A percentile compares a stretch with the other conserved stretches of the same genome.
Evolutionary conservation across 2,888 invertebrate genomes (phyloP).

Genomic region (Limulus polyphemus): DNA sequence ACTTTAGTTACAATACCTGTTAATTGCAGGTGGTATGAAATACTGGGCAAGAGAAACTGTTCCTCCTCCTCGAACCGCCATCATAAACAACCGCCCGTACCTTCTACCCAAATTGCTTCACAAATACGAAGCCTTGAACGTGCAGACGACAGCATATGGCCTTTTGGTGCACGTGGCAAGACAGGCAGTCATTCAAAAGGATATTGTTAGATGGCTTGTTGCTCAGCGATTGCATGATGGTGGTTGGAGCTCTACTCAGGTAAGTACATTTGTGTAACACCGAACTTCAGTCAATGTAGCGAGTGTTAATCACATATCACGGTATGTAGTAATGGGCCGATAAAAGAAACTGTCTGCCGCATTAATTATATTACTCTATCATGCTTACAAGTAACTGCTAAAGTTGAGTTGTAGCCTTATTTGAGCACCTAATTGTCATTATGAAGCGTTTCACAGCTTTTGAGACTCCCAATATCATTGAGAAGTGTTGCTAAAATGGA

Average conservation of each 20-base stretch:
- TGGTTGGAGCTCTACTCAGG: slow-evolving; percentile 73
- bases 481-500: no score
- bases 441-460: no score
- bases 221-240: slow-evolving; percentile 71
- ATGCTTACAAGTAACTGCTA: no score
- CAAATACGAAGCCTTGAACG: slow-evolving; percentile 75
- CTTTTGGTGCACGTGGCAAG: slow-evolving; percentile 74
- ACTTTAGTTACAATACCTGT: not conserved
- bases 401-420: no score
- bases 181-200: slow-evolving; percentile 65
- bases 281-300: no score
- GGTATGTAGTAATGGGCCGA: no score
- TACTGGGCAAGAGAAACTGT: slow-evolving; percentile 73
- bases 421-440: no score
- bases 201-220: slow-evolving; percentile 81
- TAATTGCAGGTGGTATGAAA: slow-evolving; percentile 46
- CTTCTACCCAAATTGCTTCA: slow-evolving; percentile 73
- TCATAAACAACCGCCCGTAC: slow-evolving; percentile 82
- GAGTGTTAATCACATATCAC: no score
- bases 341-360: no score
- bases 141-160: slow-evolving; percentile 85
- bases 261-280: not conserved
- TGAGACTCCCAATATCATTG: no score
- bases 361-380: no score
- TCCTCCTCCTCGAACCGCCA: slow-evolving; percentile 41